Conservation (phyloP, 92 coral and sea anemone species). For the Meandrina meandrites region DNA sequence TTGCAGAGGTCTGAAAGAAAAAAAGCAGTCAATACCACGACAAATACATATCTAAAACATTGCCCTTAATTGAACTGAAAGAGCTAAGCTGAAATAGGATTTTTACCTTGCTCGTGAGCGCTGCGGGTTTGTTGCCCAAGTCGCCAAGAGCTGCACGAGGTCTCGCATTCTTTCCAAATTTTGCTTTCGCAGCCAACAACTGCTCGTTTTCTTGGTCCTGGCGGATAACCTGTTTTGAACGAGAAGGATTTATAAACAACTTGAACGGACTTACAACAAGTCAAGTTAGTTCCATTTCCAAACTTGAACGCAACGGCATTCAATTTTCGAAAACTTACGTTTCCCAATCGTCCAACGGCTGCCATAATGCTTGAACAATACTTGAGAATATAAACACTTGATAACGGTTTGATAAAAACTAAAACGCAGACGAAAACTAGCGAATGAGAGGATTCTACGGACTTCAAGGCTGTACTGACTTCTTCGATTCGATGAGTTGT, state of each 20-base stretch:
- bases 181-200: constrained; percentile 53
- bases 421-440: constrained; percentile 2
- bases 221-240: constrained; percentile 52
- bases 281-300: not conserved
- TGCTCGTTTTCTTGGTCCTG: constrained; percentile 70
- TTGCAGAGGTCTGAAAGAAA: not conserved
- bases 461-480: not conserved
- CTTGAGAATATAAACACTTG: not conserved
- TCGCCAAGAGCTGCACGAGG: constrained; percentile 94
- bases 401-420: not conserved
- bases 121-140: constrained; percentile 79
- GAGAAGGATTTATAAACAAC: not conserved
- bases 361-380: constrained; percentile 60
- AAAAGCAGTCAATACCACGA: not conserved
- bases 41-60: not conserved
- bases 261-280: not conserved
- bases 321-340: constrained; percentile 58
- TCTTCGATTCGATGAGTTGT: constrained; percentile 32
- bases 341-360: constrained; percentile 90
- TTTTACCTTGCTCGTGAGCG: constrained; percentile 36
- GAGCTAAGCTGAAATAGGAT: not conserved
- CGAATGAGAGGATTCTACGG: not conserved
- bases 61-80: not conserved
- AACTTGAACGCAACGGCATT: constrained; percentile 11
- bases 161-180: constrained; percentile 42